Percentiles rank a stretch among this genome's conserved stretches.
These are phyloP conservation scores for Tetropium fuscum DNA, from an alignment of 2,888 invertebrate species.

Conservation along the genomic window DNA sequence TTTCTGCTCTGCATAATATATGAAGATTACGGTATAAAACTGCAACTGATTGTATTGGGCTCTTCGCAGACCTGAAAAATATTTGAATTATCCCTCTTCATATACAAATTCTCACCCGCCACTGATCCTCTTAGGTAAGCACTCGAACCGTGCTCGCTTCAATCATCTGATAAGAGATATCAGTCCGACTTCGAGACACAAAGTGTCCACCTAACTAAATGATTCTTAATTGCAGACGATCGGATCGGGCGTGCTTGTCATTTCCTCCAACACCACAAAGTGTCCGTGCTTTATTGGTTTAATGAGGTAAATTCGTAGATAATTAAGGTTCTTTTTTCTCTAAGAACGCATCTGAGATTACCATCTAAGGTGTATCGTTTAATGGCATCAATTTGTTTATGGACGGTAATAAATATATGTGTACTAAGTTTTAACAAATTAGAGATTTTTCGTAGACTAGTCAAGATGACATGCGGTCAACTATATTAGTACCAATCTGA, in stretches of 20 bases:
- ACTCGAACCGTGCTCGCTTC: constrained; percentile 25
- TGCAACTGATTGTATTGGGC: no score
- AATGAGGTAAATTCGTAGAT: constrained; percentile 20
- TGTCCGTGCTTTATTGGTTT: constrained; percentile 31
- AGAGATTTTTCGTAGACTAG: no score
- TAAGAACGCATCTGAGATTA: background rate
- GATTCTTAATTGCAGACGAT: constrained; percentile 43
- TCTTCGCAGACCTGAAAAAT: no score
- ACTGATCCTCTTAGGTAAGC: constrained; percentile 14
- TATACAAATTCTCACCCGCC: no score
- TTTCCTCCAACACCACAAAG: constrained; percentile 27
- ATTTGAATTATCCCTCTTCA: no score
- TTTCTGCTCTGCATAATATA: no score
- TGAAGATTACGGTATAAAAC: no score
- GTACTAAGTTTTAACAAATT: no score
- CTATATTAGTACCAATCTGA: no score
- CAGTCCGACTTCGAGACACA: constrained; percentile 23
- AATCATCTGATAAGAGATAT: constrained; percentile 34
- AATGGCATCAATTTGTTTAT: background rate
- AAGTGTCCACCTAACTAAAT: constrained; percentile 41
- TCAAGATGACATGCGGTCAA: no score
- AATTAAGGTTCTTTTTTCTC: constrained; percentile 3
- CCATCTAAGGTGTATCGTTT: background rate
- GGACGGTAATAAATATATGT: background rate
- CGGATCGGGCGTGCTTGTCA: constrained; percentile 37